Percentiles rank a stretch among this genome's conserved stretches.
phyloP scores from a whole-genome alignment of 2,888 invertebrate species.

The Nephrotoma appendiculata region DNA sequence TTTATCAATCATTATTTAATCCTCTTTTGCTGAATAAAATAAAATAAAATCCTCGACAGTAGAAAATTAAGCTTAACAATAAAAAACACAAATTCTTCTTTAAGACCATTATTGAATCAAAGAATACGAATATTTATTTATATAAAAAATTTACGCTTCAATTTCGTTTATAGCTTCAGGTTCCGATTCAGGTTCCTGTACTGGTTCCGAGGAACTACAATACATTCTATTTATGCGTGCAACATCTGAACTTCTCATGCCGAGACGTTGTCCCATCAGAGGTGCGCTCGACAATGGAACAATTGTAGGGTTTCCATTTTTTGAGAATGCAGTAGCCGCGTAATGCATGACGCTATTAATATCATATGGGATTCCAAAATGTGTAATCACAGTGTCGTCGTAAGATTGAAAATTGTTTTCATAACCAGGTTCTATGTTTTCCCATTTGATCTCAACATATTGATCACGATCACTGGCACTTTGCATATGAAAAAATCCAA shows the following conservation, averaged over 20 bases:
- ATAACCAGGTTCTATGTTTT: conserved; percentile 36
- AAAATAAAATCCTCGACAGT: not conserved
- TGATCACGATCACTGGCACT: conserved; percentile 59
- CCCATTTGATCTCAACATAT: conserved; percentile 40
- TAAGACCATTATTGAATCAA: not conserved
- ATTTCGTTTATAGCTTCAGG: not conserved
- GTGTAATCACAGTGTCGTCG: conserved; percentile 36
- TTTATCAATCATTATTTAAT: not conserved
- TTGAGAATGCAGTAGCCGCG: conserved; percentile 53
- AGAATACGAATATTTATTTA: not conserved
- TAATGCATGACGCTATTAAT: conserved; percentile 73
- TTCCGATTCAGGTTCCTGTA: not conserved
- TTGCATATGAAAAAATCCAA: conserved; percentile 70
- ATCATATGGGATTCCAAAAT: conserved; percentile 55
- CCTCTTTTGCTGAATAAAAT: not conserved
- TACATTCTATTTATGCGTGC: conserved; percentile 23
- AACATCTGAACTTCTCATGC: conserved; percentile 21
- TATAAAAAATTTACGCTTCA: no score
- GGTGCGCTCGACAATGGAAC: conserved; percentile 30
- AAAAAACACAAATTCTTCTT: not conserved
- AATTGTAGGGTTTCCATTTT: conserved; percentile 53
- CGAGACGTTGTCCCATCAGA: conserved; percentile 20
- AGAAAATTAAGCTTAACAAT: not conserved
- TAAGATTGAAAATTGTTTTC: conserved; percentile 56
- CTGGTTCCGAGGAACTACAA: conserved; percentile 16